Evolutionary conservation across 2,888 invertebrate genomes (phyloP), one percentile per base, ranked within the genome.

Genomic region (Carpatolechia fugitivella): DNA sequence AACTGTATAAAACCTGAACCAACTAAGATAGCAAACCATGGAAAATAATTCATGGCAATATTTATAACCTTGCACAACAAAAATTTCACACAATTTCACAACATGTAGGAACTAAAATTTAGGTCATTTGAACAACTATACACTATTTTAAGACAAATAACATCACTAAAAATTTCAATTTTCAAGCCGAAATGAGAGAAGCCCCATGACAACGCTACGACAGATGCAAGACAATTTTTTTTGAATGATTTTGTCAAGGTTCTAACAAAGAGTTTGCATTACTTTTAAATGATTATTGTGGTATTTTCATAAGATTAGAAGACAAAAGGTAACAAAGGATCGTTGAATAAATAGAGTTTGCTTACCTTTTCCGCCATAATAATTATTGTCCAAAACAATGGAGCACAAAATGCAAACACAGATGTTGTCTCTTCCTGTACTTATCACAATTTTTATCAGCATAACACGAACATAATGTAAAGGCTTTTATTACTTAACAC

Each of bases 281-380:
- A 14, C 44, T 24, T 44, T 29, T 5, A n/a, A 24, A 29, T 11
- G 10, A 24, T 29, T 29, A 13, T 29, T 0, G n/a, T 29, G 29
- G 29, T 29, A 14, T 44, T 13, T 29, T 29, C 6, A 29, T 2
- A 24, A 13, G 3, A 4, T 20, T 24, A 13, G 13, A 20, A 44
- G 44, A 29, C 13, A 20, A 6, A 29, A 29, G 5, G 1, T 1
- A 4, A 20, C 20, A 16, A 20, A n/a, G 24, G 16, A 1, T 24
- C 24, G 5, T 20, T 10, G 20, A 24, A 41, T 24, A 20, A n/a
- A 44, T 20, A 10, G 13, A n/a, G 2, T 29, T 44, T 44, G 29
- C 74, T 71, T 62, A 82, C 82, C 68, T 82, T 82, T 72, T 80
- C 80, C 46, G 74, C 72, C 82, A 82, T 82, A 56, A 54, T 76